These are phyloP conservation scores for Eupithecia subumbrata DNA, from an alignment of 2,888 invertebrate species.

Conservation along the genomic window DNA sequence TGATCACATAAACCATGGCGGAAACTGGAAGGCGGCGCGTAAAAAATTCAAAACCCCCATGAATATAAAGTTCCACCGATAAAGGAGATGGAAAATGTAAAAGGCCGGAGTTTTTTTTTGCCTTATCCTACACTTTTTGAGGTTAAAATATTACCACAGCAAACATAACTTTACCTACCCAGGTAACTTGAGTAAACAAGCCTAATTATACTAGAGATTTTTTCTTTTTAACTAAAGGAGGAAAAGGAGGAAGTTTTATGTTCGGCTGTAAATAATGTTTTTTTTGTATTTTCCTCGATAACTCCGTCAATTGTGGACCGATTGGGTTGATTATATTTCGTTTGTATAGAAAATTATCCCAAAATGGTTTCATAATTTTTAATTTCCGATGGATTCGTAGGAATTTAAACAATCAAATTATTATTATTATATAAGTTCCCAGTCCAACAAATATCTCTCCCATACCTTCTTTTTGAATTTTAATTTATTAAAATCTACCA, in stretches of 20 bases:
- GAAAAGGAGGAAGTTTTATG: too few relatives aligned
- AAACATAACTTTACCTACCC: background rate
- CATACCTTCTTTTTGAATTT: background rate
- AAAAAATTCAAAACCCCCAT: constrained; percentile 74
- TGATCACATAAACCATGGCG: constrained; percentile 50
- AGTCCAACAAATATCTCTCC: background rate
- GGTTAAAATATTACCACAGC: background rate
- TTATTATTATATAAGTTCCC: background rate
- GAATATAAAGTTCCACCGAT: constrained; percentile 63
- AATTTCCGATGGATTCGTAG: too few relatives aligned
- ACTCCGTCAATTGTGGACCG: too few relatives aligned
- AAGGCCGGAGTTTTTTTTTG: constrained; percentile 11
- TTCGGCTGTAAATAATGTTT: too few relatives aligned
- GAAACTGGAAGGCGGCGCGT: constrained; percentile 54
- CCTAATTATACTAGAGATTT: background rate
- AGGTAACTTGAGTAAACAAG: background rate
- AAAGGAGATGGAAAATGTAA: constrained; percentile 52
- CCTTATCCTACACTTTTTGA: background rate
- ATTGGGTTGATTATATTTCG: too few relatives aligned
- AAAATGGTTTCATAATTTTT: too few relatives aligned
- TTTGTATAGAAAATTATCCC: too few relatives aligned
- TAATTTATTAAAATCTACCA: background rate
- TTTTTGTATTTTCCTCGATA: too few relatives aligned
- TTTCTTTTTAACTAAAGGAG: too few relatives aligned
- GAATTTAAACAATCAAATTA: too few relatives aligned